A percentile compares a stretch with the other conserved stretches of the same genome.
phyloP scores from a whole-genome alignment of 1,140 invertebrate species.

The Drosophila saltans region DNA sequence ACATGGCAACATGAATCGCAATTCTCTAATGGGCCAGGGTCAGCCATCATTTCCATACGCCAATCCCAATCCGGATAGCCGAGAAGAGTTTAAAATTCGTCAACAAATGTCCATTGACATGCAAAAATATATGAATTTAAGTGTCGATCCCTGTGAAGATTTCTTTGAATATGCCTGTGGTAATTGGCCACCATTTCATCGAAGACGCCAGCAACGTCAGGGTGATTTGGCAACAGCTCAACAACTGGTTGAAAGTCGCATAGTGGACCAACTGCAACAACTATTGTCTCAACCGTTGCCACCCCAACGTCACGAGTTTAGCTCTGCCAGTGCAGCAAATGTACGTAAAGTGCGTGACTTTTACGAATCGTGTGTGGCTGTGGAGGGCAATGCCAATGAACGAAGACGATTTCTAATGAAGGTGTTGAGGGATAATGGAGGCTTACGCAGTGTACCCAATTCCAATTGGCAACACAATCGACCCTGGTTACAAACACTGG shows the following conservation, averaged over 20 bases:
- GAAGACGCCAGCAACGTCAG: constrained; percentile 42
- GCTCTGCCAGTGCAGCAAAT: constrained; percentile 26
- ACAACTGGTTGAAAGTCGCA: constrained; percentile 43
- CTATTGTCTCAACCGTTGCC: constrained; percentile 44
- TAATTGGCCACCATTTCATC: constrained; percentile 85
- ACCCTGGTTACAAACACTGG: constrained; percentile 61
- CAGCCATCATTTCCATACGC: constrained; percentile 9
- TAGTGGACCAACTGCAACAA: constrained; percentile 49
- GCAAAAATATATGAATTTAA: constrained; percentile 90
- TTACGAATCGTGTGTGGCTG: constrained; percentile 92
- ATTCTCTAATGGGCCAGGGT: constrained; percentile 4
- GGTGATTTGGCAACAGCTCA: constrained; percentile 48
- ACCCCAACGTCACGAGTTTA: constrained; percentile 40
- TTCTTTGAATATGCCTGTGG: constrained; percentile 88
- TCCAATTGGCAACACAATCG: constrained; percentile 56
- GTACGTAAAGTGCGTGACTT: constrained; percentile 89
- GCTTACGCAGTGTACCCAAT: constrained; percentile 50
- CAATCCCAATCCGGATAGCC: constrained; percentile 21
- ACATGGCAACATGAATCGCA: constrained; percentile 44
- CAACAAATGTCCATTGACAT: constrained; percentile 84
- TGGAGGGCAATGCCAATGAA: constrained; percentile 36
- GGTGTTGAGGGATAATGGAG: constrained; percentile 57
- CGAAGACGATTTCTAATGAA: constrained; percentile 52
- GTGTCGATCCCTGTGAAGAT: constrained; percentile 92
- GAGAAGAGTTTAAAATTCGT: constrained; percentile 48